Conservation (phyloP, 2,113 vertebrate genomes). For the Hemiscyllium ocellatum region DNA sequence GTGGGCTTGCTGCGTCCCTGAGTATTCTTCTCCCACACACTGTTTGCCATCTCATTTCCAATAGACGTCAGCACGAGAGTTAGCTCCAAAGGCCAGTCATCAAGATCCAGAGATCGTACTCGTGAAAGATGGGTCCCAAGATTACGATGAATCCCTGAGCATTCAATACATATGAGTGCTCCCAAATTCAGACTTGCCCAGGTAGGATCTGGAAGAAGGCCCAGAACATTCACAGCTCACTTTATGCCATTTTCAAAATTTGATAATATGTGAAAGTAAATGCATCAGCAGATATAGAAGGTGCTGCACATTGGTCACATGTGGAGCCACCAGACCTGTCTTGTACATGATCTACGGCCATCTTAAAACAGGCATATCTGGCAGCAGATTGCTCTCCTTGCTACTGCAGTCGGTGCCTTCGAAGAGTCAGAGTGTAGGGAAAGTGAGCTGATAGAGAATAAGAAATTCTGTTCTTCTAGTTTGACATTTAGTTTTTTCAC, state of each 20-base stretch:
- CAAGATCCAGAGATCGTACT: slow-evolving; percentile 87
- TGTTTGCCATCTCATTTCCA: slow-evolving; percentile 84
- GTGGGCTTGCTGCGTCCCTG: slow-evolving; percentile 75
- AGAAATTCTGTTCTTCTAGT: not conserved
- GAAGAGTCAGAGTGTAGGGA: not conserved
- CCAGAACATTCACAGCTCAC: not conserved
- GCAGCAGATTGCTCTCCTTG: not conserved
- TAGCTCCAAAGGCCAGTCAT: slow-evolving; percentile 89
- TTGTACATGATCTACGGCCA: not conserved
- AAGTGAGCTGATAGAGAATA: not conserved
- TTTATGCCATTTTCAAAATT: not conserved
- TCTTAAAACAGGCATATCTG: not conserved
- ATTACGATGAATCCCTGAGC: slow-evolving; percentile 91
- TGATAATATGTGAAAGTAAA: not conserved
- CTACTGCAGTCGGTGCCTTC: not conserved
- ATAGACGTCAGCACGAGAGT: slow-evolving; percentile 84
- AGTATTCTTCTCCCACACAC: slow-evolving; percentile 83
- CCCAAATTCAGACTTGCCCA: slow-evolving; percentile 94
- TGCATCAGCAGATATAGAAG: no score
- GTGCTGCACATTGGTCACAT: not conserved
- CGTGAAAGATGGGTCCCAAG: slow-evolving; percentile 90
- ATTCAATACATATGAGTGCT: slow-evolving; percentile 91
- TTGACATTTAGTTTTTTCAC: not conserved
- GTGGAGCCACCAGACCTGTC: not conserved
- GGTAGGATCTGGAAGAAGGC: slow-evolving; percentile 67